phyloP scores from a whole-genome alignment of 2,888 invertebrate species.

The Mechanitis mazaeus region DNA sequence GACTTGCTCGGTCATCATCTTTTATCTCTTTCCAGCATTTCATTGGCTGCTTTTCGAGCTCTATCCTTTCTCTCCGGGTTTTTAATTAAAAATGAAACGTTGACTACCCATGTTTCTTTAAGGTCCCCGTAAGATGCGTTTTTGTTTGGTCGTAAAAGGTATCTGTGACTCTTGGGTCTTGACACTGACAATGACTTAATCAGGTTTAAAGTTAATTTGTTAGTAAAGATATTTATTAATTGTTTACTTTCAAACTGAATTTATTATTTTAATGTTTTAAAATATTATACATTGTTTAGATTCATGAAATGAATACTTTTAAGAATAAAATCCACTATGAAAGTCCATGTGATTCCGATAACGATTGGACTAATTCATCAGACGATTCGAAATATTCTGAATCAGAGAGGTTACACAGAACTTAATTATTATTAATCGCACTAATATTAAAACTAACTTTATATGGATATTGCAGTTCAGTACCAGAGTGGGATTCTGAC shows the following conservation, averaged over 20 bases:
- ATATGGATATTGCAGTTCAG: slow-evolving; percentile 63
- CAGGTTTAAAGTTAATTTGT: too few species aligned
- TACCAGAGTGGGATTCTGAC: slow-evolving; percentile 82
- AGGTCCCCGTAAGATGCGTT: too few species aligned
- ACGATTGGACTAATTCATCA: slow-evolving; percentile 69
- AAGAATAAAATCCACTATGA: slow-evolving; percentile 50
- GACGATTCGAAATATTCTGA: slow-evolving; percentile 76
- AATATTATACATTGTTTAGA: background rate
- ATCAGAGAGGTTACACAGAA: slow-evolving; percentile 73
- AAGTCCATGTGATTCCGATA: slow-evolving; percentile 64
- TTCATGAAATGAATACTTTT: slow-evolving; percentile 23
- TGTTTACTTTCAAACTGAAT: background rate
- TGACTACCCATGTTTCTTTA: too few species aligned
- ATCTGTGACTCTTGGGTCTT: too few species aligned
- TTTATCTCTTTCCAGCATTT: too few species aligned
- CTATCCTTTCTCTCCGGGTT: too few species aligned
- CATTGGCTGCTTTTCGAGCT: too few species aligned
- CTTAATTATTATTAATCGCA: background rate
- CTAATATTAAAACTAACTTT: background rate
- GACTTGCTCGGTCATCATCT: too few species aligned
- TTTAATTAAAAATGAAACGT: too few species aligned
- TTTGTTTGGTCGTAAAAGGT: too few species aligned
- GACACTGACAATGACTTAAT: too few species aligned
- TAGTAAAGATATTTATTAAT: too few species aligned
- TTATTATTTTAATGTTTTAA: background rate